Percentiles rank a stretch among this genome's conserved stretches.
phyloP scores from a whole-genome alignment of 1,140 invertebrate species.

The Trichonephila clavipes region DNA sequence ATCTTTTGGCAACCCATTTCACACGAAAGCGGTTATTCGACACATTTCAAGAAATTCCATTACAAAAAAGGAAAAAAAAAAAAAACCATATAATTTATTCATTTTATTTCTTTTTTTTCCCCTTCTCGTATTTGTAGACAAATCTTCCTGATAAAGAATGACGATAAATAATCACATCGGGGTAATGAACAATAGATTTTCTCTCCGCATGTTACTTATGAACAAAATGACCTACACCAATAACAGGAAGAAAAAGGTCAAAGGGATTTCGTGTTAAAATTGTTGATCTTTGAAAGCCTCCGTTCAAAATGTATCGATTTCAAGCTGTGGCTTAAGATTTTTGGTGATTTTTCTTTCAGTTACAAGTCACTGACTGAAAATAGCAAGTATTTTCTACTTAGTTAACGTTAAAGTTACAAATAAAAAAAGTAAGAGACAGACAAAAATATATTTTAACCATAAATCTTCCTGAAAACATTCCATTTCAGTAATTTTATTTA shows the following conservation, averaged over 20 bases:
- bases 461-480: no score
- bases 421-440: no score
- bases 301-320: neutral
- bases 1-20: no score
- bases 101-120: neutral
- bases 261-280: neutral
- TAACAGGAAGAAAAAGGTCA: neutral
- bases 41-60: neutral
- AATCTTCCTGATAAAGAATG: neutral
- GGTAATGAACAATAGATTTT: neutral
- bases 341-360: neutral
- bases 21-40: neutral
- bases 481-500: no score
- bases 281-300: neutral
- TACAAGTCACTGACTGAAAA: neutral
- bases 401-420: no score
- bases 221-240: neutral
- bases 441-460: no score
- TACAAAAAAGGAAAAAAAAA: neutral
- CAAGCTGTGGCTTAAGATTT: neutral
- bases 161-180: neutral
- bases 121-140: neutral
- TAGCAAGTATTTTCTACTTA: no score
- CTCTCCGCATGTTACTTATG: neutral
- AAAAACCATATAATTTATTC: neutral